Percentiles rank a stretch among this genome's conserved stretches.
Evolutionary conservation across 2,888 invertebrate species (phyloP).

Genomic region (Azorinus chamasolen): DNA sequence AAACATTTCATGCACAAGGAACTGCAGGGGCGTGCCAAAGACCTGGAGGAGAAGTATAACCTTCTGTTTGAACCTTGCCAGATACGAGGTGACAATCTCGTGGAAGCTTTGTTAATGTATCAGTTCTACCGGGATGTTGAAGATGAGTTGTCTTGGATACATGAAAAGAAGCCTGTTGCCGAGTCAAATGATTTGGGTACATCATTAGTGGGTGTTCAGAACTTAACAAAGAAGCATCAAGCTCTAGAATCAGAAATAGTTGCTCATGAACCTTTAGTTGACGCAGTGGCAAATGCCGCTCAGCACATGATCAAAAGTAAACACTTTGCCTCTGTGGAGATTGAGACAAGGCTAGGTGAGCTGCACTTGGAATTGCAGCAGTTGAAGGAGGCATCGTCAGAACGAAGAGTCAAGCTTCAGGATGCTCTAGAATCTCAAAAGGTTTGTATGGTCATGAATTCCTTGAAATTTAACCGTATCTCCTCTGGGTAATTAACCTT

Average conservation of each 20-base stretch:
- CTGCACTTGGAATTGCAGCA: constrained; percentile 91
- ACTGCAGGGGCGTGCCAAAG: constrained; percentile 91
- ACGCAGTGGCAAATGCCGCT: constrained; percentile 91
- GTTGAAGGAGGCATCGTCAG: constrained; percentile 89
- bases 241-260: constrained; percentile 95
- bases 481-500: too few relatives aligned
- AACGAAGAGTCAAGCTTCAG: constrained; percentile 90
- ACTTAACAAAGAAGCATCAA: constrained; percentile 96
- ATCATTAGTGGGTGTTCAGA: constrained; percentile 92
- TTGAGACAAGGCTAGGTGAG: constrained; percentile 90
- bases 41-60: constrained; percentile 85
- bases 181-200: constrained; percentile 91
- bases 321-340: constrained; percentile 93
- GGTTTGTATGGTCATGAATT: too few relatives aligned
- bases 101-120: constrained; percentile 95
- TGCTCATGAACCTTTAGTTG: constrained; percentile 94
- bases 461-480: too few relatives aligned
- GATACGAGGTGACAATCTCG: constrained; percentile 95
- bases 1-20: constrained; percentile 97
- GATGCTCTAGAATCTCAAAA: constrained; percentile 95
- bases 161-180: constrained; percentile 91
- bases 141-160: constrained; percentile 97
- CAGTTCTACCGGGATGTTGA: constrained; percentile 97
- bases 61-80: constrained; percentile 96
- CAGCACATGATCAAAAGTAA: constrained; percentile 93